phyloP scores from a whole-genome alignment of 2,113 vertebrate species.

The Anolis sagrei region DNA sequence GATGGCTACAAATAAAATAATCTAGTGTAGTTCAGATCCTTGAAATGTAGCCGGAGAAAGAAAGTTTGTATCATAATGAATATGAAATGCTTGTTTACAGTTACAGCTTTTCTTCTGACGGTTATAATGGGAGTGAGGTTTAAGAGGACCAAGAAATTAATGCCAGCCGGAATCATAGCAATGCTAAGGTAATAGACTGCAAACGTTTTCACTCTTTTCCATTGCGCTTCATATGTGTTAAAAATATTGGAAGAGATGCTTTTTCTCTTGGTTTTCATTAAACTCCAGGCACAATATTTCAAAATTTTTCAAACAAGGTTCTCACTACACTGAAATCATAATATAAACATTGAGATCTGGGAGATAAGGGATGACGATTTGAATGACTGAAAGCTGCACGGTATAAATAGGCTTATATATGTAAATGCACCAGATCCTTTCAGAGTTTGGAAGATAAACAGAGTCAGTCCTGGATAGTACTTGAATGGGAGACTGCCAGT shows the following conservation, averaged over 20 bases:
- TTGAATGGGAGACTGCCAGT: too few species aligned
- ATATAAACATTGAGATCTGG: too few species aligned
- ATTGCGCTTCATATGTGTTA: neutral
- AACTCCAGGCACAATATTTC: neutral
- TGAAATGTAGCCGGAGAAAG: neutral
- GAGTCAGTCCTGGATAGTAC: too few species aligned
- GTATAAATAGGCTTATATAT: too few species aligned
- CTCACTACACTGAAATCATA: too few species aligned
- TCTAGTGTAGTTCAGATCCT: too few species aligned
- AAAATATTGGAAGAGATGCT: neutral
- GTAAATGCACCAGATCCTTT: too few species aligned
- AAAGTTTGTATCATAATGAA: constrained; percentile 12
- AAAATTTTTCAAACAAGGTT: neutral
- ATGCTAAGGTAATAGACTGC: constrained; percentile 83
- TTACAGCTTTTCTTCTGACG: constrained; percentile 83
- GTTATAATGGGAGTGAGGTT: constrained; percentile 92
- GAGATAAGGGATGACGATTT: too few species aligned
- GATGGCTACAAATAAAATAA: neutral
- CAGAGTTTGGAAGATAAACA: too few species aligned
- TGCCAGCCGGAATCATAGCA: constrained; percentile 89
- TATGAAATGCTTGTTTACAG: constrained; percentile 72
- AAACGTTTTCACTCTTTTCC: neutral
- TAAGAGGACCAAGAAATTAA: constrained; percentile 89
- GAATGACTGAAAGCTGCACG: too few species aligned
- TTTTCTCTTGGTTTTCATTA: neutral